These are phyloP conservation scores for Ursus arctos DNA, from an alignment of 2,113 vertebrate genomes.

Conservation along the genomic window DNA sequence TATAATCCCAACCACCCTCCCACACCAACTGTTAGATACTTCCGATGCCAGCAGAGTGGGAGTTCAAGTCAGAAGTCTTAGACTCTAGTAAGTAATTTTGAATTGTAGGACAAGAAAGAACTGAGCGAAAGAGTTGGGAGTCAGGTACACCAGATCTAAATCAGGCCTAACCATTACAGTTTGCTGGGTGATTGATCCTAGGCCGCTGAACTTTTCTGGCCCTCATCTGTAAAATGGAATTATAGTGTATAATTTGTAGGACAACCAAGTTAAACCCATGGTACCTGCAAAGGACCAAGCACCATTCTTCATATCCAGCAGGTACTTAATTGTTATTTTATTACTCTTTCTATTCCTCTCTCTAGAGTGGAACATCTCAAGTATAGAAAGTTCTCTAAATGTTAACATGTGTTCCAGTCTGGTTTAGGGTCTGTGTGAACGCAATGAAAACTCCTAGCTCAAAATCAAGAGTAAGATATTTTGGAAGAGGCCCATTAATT, in stretches of 20 bases:
- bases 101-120: neutral
- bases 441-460: neutral
- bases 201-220: neutral
- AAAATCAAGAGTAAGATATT: neutral
- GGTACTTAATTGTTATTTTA: neutral
- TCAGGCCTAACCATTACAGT: neutral
- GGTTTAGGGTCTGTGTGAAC: neutral
- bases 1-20: neutral
- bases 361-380: neutral
- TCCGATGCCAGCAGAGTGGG: neutral
- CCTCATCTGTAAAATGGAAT: neutral
- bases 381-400: neutral
- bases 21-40: neutral
- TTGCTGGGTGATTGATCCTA: neutral
- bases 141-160: neutral
- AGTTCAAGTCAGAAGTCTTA: neutral
- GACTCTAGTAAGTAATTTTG: neutral
- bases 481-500: neutral
- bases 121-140: neutral
- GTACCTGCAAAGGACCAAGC: neutral
- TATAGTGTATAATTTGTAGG: neutral
- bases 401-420: neutral
- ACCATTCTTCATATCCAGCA: neutral
- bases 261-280: neutral
- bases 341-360: neutral